A percentile compares a stretch with the other conserved stretches of the same genome.
phyloP scores from a whole-genome alignment of 2,888 invertebrate genomes.

The Hipparchia sbordonii region DNA sequence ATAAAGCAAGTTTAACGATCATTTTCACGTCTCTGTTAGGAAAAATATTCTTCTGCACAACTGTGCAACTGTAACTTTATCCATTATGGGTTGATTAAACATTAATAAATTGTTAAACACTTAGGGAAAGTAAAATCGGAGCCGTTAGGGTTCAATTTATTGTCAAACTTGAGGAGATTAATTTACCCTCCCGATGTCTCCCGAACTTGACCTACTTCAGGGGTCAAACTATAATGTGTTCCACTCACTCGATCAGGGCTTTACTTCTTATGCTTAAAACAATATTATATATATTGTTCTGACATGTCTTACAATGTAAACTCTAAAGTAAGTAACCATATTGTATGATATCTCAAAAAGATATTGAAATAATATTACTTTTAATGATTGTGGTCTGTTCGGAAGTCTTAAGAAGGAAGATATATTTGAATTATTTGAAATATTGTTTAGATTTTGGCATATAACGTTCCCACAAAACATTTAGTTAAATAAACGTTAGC shows the following conservation, averaged over 20 bases:
- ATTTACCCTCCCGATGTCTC: constrained; percentile 54
- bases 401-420: constrained; percentile 9
- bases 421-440: background rate
- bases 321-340: too few relatives aligned
- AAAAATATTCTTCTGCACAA: too few relatives aligned
- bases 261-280: too few relatives aligned
- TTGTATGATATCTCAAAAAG: too few relatives aligned
- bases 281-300: too few relatives aligned
- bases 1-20: too few relatives aligned
- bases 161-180: constrained; percentile 54
- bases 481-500: background rate
- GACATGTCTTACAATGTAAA: too few relatives aligned
- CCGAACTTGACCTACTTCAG: constrained; percentile 64
- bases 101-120: constrained; percentile 17
- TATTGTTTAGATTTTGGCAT: background rate
- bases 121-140: constrained; percentile 16
- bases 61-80: background rate
- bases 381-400: background rate
- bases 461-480: too few relatives aligned
- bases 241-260: constrained; percentile 12
- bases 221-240: constrained; percentile 23
- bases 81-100: constrained; percentile 1
- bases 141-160: constrained; percentile 48
- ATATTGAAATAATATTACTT: too few relatives aligned
- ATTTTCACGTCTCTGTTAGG: too few relatives aligned